A percentile compares a stretch with the other conserved stretches of the same genome.
phyloP scores from a whole-genome alignment of 2,113 vertebrate species.

The Orycteropus afer region DNA sequence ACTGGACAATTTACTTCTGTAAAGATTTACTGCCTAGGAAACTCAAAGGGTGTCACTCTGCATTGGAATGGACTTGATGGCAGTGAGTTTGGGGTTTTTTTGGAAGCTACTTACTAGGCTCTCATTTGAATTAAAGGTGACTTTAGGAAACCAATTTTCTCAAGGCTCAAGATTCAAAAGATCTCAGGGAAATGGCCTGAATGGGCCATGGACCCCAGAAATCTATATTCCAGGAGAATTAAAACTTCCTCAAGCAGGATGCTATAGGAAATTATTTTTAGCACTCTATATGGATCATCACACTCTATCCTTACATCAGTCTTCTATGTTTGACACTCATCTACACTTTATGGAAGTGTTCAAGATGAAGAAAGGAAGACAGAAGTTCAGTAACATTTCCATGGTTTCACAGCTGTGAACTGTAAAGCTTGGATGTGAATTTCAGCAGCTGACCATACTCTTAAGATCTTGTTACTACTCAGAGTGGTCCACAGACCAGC shows the following conservation, averaged over 20 bases:
- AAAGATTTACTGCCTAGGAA: no score
- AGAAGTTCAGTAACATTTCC: neutral
- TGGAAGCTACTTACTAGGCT: no score
- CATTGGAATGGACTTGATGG: no score
- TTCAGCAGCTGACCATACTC: neutral
- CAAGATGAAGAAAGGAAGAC: neutral
- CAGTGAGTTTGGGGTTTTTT: no score
- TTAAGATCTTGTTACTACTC: neutral
- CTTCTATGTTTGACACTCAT: neutral
- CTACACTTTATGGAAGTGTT: neutral
- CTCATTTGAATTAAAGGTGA: no score
- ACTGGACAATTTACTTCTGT: no score
- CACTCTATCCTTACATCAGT: neutral
- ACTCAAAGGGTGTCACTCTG: no score
- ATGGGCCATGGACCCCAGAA: no score
- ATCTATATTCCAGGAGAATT: no score
- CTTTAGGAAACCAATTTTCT: no score
- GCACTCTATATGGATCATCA: neutral
- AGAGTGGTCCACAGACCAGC: neutral
- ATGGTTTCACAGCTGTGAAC: neutral
- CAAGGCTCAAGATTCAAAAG: no score
- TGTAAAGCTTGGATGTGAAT: neutral
- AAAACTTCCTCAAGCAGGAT: neutral
- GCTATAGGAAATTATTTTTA: conserved; percentile 6
- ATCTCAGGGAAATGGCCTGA: no score